Conservation (phyloP, 64 coral and sea anemone genomes). For the Pachyseris speciosa region DNA sequence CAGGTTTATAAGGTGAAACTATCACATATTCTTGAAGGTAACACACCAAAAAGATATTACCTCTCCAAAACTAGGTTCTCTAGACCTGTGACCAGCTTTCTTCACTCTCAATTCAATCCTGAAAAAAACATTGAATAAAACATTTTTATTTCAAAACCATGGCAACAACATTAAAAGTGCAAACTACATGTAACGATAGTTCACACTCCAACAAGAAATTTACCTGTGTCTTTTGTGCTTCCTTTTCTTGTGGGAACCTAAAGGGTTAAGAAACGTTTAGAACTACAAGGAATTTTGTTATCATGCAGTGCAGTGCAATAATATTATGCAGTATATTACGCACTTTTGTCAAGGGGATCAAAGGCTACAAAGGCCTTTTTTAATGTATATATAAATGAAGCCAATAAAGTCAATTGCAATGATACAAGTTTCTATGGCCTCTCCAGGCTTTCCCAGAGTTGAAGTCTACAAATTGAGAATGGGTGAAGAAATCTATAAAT, state of each 20-base stretch:
- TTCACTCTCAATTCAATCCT: constrained; percentile 80
- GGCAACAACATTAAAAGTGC: neutral
- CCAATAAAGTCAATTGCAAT: too few relatives aligned
- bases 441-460: too few relatives aligned
- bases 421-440: too few relatives aligned
- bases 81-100: constrained; percentile 74
- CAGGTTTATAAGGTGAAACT: neutral
- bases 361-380: too few relatives aligned
- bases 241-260: constrained; percentile 81
- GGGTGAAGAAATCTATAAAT: too few relatives aligned
- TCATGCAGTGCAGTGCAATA: too few relatives aligned
- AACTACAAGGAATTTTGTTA: neutral
- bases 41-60: neutral
- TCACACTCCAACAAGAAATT: neutral
- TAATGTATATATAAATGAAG: too few relatives aligned
- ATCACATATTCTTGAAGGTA: too few relatives aligned
- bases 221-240: constrained; percentile 84
- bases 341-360: too few relatives aligned
- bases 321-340: too few relatives aligned
- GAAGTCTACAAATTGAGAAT: too few relatives aligned
- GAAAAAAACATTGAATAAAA: neutral
- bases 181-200: too few relatives aligned
- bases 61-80: constrained; percentile 71
- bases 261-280: neutral
- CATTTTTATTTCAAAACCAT: neutral